Evolutionary conservation across 2,113 vertebrate species (phyloP).

Genomic region (Petaurus breviceps): DNA sequence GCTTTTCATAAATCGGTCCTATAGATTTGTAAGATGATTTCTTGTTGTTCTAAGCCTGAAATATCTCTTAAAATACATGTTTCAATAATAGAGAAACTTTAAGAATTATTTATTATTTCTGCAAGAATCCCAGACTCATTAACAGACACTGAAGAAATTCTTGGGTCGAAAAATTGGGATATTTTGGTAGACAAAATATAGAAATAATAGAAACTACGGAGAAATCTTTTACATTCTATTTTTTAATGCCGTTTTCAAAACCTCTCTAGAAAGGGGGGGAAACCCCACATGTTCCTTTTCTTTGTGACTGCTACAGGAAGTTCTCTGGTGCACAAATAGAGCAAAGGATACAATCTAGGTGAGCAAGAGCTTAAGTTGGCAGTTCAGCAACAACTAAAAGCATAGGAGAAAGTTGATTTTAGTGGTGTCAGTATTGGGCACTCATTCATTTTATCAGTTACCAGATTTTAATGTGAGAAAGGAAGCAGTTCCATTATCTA

Average conservation of each 20-base stretch:
- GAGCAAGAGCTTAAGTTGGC: constrained; percentile 24
- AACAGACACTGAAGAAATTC: not conserved
- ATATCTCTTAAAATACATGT: not conserved
- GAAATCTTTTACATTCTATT: not conserved
- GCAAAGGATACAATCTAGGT: constrained; percentile 34
- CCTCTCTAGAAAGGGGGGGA: not conserved
- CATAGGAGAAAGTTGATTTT: constrained; percentile 73
- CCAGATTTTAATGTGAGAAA: constrained; percentile 89
- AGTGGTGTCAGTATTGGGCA: constrained; percentile 77
- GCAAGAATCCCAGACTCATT: constrained; percentile 4
- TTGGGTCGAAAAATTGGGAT: not conserved
- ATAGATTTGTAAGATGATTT: not conserved
- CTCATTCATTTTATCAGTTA: constrained; percentile 86
- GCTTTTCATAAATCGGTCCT: not conserved
- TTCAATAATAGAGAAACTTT: constrained; percentile 50
- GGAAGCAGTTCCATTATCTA: constrained; percentile 90
- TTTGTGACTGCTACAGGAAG: constrained; percentile 4
- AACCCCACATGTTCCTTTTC: not conserved
- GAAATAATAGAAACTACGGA: not conserved
- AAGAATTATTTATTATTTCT: constrained; percentile 33
- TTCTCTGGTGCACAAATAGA: constrained; percentile 30
- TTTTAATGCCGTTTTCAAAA: constrained; percentile 13
- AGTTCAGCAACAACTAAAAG: not conserved
- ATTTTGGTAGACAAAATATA: constrained; percentile 4
- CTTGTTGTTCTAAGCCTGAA: not conserved